phyloP scores from a whole-genome alignment of 2,888 invertebrate genomes.

The Sipha maydis region DNA sequence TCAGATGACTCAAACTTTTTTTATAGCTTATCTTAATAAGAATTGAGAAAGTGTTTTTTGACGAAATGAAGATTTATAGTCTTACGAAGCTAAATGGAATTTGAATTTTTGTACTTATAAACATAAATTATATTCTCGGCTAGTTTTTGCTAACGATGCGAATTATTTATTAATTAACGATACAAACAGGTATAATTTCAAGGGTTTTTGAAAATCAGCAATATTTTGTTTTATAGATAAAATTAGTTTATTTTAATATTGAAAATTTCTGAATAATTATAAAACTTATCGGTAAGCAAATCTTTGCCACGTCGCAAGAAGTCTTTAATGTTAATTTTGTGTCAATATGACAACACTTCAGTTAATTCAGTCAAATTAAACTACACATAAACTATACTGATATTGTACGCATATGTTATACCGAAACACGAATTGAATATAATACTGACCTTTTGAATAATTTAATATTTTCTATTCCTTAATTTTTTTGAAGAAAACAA shows the following conservation, averaged over 20 bases:
- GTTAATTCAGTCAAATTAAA: background rate
- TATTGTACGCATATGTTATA: too few relatives aligned
- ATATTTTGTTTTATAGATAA: background rate
- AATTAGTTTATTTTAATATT: background rate
- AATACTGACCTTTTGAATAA: too few relatives aligned
- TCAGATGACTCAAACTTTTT: slow-evolving; percentile 7
- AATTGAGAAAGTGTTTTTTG: background rate
- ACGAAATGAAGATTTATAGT: slow-evolving; percentile 30
- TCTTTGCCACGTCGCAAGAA: background rate
- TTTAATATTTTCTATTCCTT: too few relatives aligned
- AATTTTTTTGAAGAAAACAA: too few relatives aligned
- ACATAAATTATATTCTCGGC: background rate
- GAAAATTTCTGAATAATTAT: background rate
- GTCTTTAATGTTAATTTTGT: background rate
- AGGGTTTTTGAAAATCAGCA: slow-evolving; percentile 8
- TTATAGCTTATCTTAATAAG: slow-evolving; percentile 16
- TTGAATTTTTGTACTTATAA: background rate
- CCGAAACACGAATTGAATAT: too few relatives aligned
- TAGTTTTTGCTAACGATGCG: slow-evolving; percentile 19
- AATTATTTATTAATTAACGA: slow-evolving; percentile 29
- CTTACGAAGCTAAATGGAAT: background rate
- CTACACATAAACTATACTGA: background rate
- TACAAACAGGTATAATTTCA: background rate
- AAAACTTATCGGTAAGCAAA: background rate
- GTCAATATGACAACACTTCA: background rate